Percentiles rank a stretch among this genome's conserved stretches.
phyloP scores from a whole-genome alignment of 2,888 invertebrate genomes.

The Apotomis capreana region DNA sequence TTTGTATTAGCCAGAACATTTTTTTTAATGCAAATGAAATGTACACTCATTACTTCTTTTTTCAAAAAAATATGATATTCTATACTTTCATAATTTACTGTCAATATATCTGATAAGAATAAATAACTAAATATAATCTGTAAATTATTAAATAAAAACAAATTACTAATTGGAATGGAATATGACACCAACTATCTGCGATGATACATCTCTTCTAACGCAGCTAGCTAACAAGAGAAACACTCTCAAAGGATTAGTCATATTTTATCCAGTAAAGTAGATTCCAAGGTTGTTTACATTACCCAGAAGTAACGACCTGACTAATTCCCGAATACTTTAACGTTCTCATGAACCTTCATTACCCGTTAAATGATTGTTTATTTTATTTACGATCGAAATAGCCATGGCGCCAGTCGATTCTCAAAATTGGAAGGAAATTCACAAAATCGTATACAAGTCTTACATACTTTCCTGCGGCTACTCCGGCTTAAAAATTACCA shows the following conservation, averaged over 20 bases:
- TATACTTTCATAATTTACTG: too few relatives aligned
- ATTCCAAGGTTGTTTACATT: not conserved
- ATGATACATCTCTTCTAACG: not conserved
- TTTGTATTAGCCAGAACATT: too few relatives aligned
- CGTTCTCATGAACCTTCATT: conserved; percentile 21
- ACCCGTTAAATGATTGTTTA: conserved; percentile 24
- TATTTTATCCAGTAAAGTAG: not conserved
- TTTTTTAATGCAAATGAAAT: too few relatives aligned
- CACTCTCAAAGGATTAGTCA: conserved; percentile 15
- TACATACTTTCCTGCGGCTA: not conserved
- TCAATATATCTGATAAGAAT: too few relatives aligned
- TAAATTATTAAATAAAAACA: too few relatives aligned
- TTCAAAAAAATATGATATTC: too few relatives aligned
- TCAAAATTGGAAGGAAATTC: not conserved
- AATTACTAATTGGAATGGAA: too few relatives aligned
- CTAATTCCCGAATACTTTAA: not conserved
- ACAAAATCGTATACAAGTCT: not conserved
- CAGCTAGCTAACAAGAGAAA: not conserved
- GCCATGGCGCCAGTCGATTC: conserved; percentile 41
- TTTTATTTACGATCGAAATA: conserved; percentile 37
- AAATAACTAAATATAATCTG: too few relatives aligned
- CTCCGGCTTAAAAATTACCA: not conserved
- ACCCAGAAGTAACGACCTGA: not conserved
- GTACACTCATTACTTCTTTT: too few relatives aligned
- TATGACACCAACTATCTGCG: not conserved